A percentile compares a stretch with the other conserved stretches of the same genome.
These are phyloP conservation scores for Platysternon megacephalum DNA, from an alignment of 2,113 vertebrate species.

Conservation along the genomic window DNA sequence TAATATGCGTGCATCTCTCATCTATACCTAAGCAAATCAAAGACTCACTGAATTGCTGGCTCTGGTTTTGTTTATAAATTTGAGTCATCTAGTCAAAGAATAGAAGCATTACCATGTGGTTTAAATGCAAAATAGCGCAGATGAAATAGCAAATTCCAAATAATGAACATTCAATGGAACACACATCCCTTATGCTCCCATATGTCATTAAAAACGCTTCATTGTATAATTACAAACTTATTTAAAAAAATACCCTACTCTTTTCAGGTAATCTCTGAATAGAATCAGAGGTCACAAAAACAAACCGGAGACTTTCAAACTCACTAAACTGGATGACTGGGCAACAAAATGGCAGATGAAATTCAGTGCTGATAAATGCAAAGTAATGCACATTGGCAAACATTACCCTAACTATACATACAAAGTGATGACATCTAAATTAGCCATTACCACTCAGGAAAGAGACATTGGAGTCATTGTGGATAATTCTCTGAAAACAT, in stretches of 20 bases:
- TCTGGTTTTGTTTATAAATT: not conserved
- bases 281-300: not conserved
- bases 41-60: not conserved
- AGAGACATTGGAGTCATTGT: not conserved
- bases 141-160: not conserved
- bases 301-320: not conserved
- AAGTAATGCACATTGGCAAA: not conserved
- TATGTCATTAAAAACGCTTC: not conserved
- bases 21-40: not conserved
- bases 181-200: not conserved
- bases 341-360: not conserved
- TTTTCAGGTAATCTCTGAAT: too few species aligned
- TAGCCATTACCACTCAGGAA: not conserved
- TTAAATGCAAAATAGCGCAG: not conserved
- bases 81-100: not conserved
- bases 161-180: not conserved
- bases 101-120: not conserved
- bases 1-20: accelerated
- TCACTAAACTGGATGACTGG: not conserved
- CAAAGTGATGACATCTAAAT: not conserved
- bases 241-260: too few species aligned
- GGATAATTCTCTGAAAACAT: not conserved
- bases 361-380: not conserved
- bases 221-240: not conserved
- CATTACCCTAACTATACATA: not conserved